A percentile compares a stretch with the other conserved stretches of the same genome.
phyloP scores from a whole-genome alignment of 2,797 vertebrate species.

The Falco columbarius region DNA sequence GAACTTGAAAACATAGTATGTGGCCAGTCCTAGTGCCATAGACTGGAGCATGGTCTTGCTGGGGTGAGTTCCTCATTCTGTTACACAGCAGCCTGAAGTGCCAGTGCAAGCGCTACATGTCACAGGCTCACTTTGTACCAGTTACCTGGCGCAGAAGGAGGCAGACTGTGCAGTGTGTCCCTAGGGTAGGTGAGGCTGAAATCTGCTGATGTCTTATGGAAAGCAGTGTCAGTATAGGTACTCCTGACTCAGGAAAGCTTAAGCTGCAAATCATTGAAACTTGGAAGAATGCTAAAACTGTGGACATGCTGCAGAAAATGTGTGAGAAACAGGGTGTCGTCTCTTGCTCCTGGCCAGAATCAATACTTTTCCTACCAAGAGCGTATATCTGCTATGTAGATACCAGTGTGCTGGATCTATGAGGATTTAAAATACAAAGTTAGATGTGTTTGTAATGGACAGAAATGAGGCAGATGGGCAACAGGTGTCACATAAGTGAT shows the following conservation, averaged over 20 bases:
- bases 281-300: neutral
- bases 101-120: rapidly evolving
- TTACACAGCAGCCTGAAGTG: neutral
- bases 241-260: neutral
- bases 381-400: neutral
- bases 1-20: rapidly evolving
- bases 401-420: rapidly evolving
- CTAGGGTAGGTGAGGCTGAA: neutral
- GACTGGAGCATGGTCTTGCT: rapidly evolving
- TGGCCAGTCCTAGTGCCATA: rapidly evolving
- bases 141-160: neutral
- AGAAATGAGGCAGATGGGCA: neutral
- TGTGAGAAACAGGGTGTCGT: neutral
- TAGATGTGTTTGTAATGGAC: rapidly evolving
- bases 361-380: rapidly evolving
- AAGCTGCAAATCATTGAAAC: rapidly evolving
- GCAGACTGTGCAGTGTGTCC: rapidly evolving
- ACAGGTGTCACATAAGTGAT: neutral
- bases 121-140: rapidly evolving
- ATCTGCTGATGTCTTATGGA: too few relatives aligned
- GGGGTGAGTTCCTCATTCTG: too few relatives aligned
- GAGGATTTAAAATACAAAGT: rapidly evolving
- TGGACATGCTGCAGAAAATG: neutral
- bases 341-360: neutral
- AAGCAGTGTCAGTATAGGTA: neutral